Base-by-base conservation (phyloP, 2,888 invertebrate genomes). In the Automeris io region DNA sequence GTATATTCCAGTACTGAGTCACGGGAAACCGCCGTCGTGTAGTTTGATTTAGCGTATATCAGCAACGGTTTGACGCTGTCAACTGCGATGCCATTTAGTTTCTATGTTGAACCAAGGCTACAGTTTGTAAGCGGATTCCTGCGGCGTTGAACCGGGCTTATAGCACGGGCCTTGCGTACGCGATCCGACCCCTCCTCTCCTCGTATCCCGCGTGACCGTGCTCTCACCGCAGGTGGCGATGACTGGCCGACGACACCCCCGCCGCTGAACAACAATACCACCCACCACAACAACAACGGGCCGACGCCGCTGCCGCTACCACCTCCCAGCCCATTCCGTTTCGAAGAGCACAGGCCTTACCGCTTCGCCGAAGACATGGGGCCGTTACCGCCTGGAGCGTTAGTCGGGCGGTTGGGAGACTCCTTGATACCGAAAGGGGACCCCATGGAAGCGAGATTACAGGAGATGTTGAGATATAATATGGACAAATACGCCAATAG, bases 401-500 rank as follows among this genome's bases (percentile, higher is more conserved):
- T 95, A 86, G 94, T 94, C 37, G 93, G 94, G 5, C 88, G 95
- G 2, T 87, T 95, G 35, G 95, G 95, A n/a, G 95, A 95, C 61
- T 95, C 95, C 6, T 89, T 96, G 37, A 96, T 96, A 56, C 96
- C 96, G 18, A 96, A 96, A 67, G 95, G 95, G 37, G 96, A 96
- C 70, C 95, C 96, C 13, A 96, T 96, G 95, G 96, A 96, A 75
- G 96, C 96, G 33, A 89, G 95, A 42, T 88, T 97, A 32, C 97
- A 97, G 67, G 97, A 97, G 76, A 96, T 96, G 95, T 88, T 97
- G 45, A 89, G 96, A 57, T 96, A 96, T 86, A 97, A 97, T 75
- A 97, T 97, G 93, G 97, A 97, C 88, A 96, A 96, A 75, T 96
- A 96, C 78, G 96, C 96, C 40, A 94, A 95, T 54, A 96, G 96